Base-by-base conservation (phyloP, 2,888 invertebrate genomes). In the Zygothrica quintamaculata region DNA sequence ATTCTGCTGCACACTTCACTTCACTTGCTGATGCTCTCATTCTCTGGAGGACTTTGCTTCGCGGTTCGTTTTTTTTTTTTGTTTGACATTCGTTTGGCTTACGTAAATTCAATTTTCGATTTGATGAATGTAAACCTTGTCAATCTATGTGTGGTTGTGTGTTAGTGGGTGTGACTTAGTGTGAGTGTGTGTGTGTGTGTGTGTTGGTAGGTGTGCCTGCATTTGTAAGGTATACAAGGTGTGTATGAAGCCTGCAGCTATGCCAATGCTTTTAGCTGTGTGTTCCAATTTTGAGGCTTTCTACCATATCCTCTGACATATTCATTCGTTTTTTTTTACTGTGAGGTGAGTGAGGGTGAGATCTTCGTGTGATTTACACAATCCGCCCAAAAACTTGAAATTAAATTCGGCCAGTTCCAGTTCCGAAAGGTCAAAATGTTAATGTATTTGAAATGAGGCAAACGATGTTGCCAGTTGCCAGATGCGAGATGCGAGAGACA, bases 21-120 rank as follows among this genome's bases (percentile, higher is more conserved):
- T 6, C 29, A n/a, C 39, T n/a, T 1, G 12, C 4, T 11, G n/a
- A 0, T 9, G 7, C 34, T 33, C 11, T 6, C 47, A n/a, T n/a
- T 16, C 43, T 26, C 13, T 31, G 5, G 18, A 22, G 18, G 18
- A 22, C 18, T 22, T 39, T 16, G 33, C 37, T 42, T 15, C 22
- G 8, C 33, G 33, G 44, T 46, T 55, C 65, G 55, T 42, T 53
- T 68, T 65, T 61, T 65, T 22, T 65, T 42, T 53, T 68, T 65
- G 59, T 65, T 22, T 65, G 84, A 79, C 86, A 84, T 80, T 80
- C 77, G 65, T 43, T 59, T 43, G 77, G 80, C 74, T 84, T 86
- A 86, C 84, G 80, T 84, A 86, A 81, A 81, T 81, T 81, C 74
- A 81, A 81, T 86, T 81, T 80, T 66, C 80, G 66, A 64, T 80